Evolutionary conservation across 2,888 invertebrate species (phyloP), one percentile per base, ranked within the genome.

Genomic region (Aspidiotus rigidus): DNA sequence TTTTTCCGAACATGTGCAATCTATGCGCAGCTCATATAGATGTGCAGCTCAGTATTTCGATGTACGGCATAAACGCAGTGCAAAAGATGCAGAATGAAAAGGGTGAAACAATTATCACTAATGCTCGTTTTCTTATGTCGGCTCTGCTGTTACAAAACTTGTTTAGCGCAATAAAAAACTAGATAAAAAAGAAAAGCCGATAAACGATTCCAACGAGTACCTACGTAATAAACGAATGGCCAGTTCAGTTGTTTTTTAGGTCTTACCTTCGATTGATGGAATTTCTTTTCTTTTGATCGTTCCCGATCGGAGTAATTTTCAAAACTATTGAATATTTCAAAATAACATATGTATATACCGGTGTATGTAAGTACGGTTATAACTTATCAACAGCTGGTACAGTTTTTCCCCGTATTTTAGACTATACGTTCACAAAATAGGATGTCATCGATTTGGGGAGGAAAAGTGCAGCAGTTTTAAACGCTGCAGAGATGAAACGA

Each of bases 31-130:
- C 28, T 5, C 28, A 28, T 28, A 28, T 28, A 28, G 28, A 28
- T 28, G 28, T 28, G 28, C 28, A 28, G 28, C 28, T 28, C 28
- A 28, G 28, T 28, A 28, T 49, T 49, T 49, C 49, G 49, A 11
- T 49, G 49, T 49, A n/a, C n/a, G n/a, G n/a, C n/a, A 49, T n/a
- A n/a, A 49, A 49, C 11, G 49, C 10, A 11, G 49, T 49, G 49
- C 49, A 49, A 13, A 49, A 11, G 49, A n/a, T 28, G 28, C 28
- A 28, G 64, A 60, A 17, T 9, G 41, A 57, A 64, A 64, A 66
- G 66, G 66, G 66, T 66, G 66, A 66, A 66, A 66, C 59, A 59
- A 66, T 66, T 66, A 66, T 66, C 66, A 55, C 66, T 66, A 66
- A 66, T 66, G 59, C 59, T 44, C 39, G 40, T 42, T 57, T 28